Evolutionary conservation across 2,797 vertebrate species (phyloP).

Genomic region (Sebastes miniatus): DNA sequence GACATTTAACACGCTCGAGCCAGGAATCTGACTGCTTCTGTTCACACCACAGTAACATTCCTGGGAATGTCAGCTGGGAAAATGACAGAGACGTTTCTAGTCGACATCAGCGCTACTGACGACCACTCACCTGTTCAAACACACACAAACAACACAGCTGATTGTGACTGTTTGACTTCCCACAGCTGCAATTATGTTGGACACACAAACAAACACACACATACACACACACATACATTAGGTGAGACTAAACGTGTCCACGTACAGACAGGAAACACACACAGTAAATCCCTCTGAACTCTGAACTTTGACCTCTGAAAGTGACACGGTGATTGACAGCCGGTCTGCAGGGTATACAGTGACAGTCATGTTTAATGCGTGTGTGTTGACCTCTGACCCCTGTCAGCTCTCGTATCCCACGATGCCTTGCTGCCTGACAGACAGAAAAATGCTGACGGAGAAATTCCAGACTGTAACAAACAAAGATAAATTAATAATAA

Average conservation of each 20-base stretch:
- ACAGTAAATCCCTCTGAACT: conserved; percentile 12
- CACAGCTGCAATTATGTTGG: neutral
- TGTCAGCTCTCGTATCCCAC: conserved; percentile 44
- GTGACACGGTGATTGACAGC: conserved; percentile 39
- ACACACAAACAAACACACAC: neutral
- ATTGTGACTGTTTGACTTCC: conserved; percentile 11
- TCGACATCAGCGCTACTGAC: neutral
- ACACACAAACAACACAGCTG: neutral
- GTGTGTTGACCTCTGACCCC: conserved; percentile 43
- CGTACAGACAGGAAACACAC: conserved; percentile 14
- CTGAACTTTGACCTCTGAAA: conserved; percentile 16
- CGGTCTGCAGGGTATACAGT: conserved; percentile 33
- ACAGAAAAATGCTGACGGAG: neutral
- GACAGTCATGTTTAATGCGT: conserved; percentile 10
- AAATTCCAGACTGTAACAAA: no score
- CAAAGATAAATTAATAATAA: no score
- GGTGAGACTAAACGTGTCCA: neutral
- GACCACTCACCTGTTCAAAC: conserved; percentile 27
- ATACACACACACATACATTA: no score
- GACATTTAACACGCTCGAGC: neutral
- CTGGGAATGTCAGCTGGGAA: neutral
- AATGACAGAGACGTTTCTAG: neutral
- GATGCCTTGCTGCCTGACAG: conserved; percentile 9
- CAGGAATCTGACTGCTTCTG: neutral
- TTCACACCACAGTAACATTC: neutral